Evolutionary conservation across 2,113 vertebrate species (phyloP).

Genomic region (Sakesphorus luctuosus): DNA sequence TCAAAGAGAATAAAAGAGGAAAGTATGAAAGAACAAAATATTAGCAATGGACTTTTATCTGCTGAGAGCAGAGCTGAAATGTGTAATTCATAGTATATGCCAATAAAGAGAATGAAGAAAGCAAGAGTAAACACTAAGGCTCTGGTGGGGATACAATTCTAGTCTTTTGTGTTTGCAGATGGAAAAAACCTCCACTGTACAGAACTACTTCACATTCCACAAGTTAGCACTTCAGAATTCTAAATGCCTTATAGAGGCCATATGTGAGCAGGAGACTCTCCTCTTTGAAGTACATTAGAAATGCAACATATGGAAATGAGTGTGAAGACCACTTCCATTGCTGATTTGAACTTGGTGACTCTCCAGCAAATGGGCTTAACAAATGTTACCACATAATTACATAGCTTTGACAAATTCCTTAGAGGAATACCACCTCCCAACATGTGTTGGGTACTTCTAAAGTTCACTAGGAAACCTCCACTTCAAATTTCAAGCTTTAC

Average conservation of each 20-base stretch:
- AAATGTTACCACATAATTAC: neutral
- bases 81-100: neutral
- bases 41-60: neutral
- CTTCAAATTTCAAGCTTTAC: neutral
- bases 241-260: neutral
- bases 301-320: neutral
- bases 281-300: neutral
- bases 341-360: neutral
- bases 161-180: neutral
- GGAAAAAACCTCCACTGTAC: neutral
- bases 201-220: neutral
- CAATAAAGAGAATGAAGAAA: neutral
- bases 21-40: neutral
- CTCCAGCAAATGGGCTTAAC: constrained; percentile 2
- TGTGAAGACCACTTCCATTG: neutral
- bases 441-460: neutral
- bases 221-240: neutral
- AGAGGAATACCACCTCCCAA: neutral
- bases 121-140: neutral
- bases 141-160: neutral
- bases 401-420: neutral
- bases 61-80: neutral
- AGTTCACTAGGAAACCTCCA: neutral
- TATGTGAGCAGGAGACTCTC: neutral
- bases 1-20: neutral